Evolutionary conservation across 2,888 invertebrate genomes (phyloP), one percentile per base, ranked within the genome.

Genomic region (Antitype chi): DNA sequence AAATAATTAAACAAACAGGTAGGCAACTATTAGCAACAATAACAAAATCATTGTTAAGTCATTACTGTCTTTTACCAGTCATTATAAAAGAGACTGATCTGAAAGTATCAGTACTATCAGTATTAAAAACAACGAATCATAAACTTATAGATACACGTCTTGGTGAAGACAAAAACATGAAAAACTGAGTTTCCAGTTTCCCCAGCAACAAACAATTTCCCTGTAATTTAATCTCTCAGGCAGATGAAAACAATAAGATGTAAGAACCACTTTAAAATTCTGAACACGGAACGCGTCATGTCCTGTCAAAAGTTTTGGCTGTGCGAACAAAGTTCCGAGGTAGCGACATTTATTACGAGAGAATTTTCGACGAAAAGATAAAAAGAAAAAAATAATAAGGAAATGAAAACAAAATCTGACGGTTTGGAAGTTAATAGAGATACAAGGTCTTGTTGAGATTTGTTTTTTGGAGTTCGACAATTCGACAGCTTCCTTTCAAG

Each of bases 221-320:
- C n/a, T 28, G 49, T n/a, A 71, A 57, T 43, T 66, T 60, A 66
- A 60, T 66, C 23, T 66, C 43, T 62, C 3, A 76, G 11, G 25
- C 13, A 80, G 63, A 68, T 38, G 64, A 69, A 74, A 81, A 81
- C 63, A 82, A 62, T 67, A 43, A 63, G 68, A 68, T n/a, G 9
- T 49, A 53, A 60, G 43, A 70, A 55, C 62, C 63, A 68, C 70
- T 77, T 82, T 60, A 68, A 63, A 70, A 76, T 74, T 74, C 76
- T 13, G 52, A 81, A 53, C 81, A 74, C n/a, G 81, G 28, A 66
- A 60, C 69, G 17, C 62, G 60, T 64, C 86, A 55, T 70, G 83
- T 82, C 59, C 23, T 47, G 67, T 77, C 63, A 70, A 60, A 82
- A 82, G 83, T 83, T 83, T 75, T 1, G 8, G 15, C 28, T 63